These are phyloP conservation scores for Apogon hyalosoma DNA, from an alignment of 2,797 vertebrate species.

Conservation along the genomic window DNA sequence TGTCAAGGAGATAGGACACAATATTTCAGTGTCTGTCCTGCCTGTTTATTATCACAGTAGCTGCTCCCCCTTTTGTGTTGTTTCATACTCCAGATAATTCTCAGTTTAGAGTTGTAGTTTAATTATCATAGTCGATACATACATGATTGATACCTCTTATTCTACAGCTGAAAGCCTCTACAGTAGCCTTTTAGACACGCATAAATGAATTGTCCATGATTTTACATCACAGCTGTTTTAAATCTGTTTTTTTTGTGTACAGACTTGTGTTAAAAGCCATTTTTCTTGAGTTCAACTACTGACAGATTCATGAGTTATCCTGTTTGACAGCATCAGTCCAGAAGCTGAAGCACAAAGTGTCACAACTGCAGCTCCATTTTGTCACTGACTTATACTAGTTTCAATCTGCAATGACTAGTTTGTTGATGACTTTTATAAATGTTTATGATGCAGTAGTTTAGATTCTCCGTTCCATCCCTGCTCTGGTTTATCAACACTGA, in stretches of 20 bases:
- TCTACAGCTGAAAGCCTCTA: slow-evolving; percentile 14
- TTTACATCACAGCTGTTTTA: background rate
- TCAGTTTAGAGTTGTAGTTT: background rate
- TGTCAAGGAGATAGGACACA: slow-evolving; percentile 29
- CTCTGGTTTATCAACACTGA: background rate
- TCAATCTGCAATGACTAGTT: slow-evolving; percentile 4
- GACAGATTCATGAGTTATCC: background rate
- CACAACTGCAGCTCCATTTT: slow-evolving; percentile 1
- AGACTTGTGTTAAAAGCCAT: background rate
- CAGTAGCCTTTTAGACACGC: slow-evolving; percentile 15
- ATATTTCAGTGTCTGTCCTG: slow-evolving; percentile 19
- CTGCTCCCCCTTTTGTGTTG: slow-evolving; percentile 12
- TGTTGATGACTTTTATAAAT: slow-evolving; percentile 8
- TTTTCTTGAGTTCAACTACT: background rate
- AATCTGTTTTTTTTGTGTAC: background rate
- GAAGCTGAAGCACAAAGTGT: slow-evolving; percentile 12
- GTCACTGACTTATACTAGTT: background rate
- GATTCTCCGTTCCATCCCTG: background rate
- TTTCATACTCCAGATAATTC: slow-evolving; percentile 14
- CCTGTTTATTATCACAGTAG: slow-evolving; percentile 14
- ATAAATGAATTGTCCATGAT: background rate
- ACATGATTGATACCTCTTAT: slow-evolving; percentile 24
- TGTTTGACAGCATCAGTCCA: background rate
- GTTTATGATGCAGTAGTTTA: slow-evolving; percentile 8
- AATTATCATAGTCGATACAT: background rate